Evolutionary conservation across 2,888 invertebrate genomes (phyloP), one percentile per base, ranked within the genome.

Genomic region (Leucania comma): DNA sequence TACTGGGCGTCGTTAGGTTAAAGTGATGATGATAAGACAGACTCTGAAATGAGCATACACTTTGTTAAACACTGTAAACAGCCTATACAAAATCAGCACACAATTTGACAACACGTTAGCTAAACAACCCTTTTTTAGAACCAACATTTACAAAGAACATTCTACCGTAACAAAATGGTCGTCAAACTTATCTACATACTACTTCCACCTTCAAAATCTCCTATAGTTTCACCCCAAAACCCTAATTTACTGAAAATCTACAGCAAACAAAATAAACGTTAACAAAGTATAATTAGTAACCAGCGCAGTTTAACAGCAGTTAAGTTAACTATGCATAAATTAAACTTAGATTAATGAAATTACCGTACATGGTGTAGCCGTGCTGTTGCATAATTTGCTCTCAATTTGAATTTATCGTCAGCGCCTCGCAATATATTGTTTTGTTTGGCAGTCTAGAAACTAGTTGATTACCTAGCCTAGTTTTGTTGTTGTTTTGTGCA

Each of bases 261-360:
- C 56, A 63, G 58, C 57, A 70, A 77, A 85, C 84, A 81, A 70
- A 83, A 76, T 78, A 75, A 83, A 75, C 74, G 67, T 64, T 54
- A 60, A 72, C 72, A 57, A 75, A 74, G 58, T 72, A 72, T 83
- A 81, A 85, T 83, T 83, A 84, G 77, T 76, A 76, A 68, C 75
- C 38, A 70, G 67, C 67, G 59, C 61, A 65, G 81, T 72, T 85
- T 78, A 84, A 76, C 80, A 61, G 35, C 78, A 75, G 83, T 85
- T 85, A 83, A 79, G 77, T 85, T 85, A 86, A 85, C 87, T 82
- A 86, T 86, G 89, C 88, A 89, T 90, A 90, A 88, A 88, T 90
- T 89, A 86, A 82, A 80, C 80, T 86, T 84, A 87, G 90, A 88
- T 89, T 88, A 89, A 88, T 89, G 89, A 89, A 88, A 88, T 90